These are phyloP conservation scores for Pristionchus mayeri DNA, from an alignment of 2,888 invertebrate species.

Conservation along the genomic window DNA sequence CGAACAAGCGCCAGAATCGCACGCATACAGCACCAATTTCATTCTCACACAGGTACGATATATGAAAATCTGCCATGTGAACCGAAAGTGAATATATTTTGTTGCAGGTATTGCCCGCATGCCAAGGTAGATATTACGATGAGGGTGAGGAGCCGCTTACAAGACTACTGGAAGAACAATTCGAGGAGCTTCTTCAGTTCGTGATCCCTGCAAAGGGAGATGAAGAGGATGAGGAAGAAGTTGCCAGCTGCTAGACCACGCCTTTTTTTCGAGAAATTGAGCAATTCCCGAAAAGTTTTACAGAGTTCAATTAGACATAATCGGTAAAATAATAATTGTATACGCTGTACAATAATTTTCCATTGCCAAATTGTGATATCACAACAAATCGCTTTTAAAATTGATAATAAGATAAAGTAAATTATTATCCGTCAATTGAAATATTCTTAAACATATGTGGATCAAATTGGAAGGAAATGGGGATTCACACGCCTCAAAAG, in stretches of 20 bases:
- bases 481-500: too few relatives aligned
- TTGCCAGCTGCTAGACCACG: slow-evolving; percentile 19
- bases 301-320: background rate
- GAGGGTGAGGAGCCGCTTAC: slow-evolving; percentile 62
- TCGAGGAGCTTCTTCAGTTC: slow-evolving; percentile 50
- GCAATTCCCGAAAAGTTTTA: background rate
- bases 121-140: slow-evolving; percentile 36
- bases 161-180: slow-evolving; percentile 60
- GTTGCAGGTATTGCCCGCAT: slow-evolving; percentile 43
- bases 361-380: background rate
- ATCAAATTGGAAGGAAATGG: too few relatives aligned
- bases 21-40: slow-evolving; percentile 70
- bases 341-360: background rate
- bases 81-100: background rate
- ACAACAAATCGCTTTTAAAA: too few relatives aligned
- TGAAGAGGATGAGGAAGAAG: slow-evolving; percentile 46
- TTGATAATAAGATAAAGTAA: too few relatives aligned
- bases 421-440: too few relatives aligned
- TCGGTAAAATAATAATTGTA: background rate
- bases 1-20: slow-evolving; percentile 59
- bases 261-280: background rate
- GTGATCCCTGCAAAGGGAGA: slow-evolving; percentile 14
- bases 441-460: too few relatives aligned
- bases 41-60: slow-evolving; percentile 60
- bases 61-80: background rate